phyloP scores from a whole-genome alignment of 37 sponge, comb jelly and placozoan genomes.

The Corticium candelabrum region DNA sequence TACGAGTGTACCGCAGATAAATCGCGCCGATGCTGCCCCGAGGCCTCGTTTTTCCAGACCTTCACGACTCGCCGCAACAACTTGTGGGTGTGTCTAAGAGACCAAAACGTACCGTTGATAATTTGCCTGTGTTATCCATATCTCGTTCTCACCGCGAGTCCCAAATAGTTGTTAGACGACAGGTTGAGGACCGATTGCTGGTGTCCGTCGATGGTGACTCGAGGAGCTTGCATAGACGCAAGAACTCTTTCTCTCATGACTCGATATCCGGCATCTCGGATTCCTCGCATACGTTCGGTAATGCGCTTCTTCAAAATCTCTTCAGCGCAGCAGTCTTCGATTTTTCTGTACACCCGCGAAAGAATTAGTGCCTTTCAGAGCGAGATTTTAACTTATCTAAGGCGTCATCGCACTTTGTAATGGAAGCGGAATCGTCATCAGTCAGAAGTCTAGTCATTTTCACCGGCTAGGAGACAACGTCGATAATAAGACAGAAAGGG shows the following conservation, averaged over 20 bases:
- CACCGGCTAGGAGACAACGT: no score
- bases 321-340: no score
- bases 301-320: neutral
- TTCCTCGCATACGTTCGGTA: neutral
- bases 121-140: neutral
- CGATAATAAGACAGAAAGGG: no score
- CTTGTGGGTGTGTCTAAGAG: conserved; percentile 74
- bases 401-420: no score
- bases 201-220: conserved; percentile 41
- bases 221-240: conserved; percentile 64
- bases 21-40: conserved; percentile 86
- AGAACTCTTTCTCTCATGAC: conserved; percentile 61
- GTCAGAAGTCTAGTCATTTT: no score
- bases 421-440: no score
- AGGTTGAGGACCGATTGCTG: conserved; percentile 72
- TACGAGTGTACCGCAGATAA: conserved; percentile 98
- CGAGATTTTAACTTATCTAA: no score
- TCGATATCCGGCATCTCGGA: neutral
- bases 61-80: conserved; percentile 54
- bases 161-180: conserved; percentile 98
- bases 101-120: neutral
- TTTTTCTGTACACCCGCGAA: no score
- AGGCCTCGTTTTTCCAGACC: conserved; percentile 72
- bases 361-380: no score
- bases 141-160: conserved; percentile 75